A percentile compares a stretch with the other conserved stretches of the same genome.
Conservation (phyloP, 2,888 invertebrate genomes). For the Heterodera filipjevi region DNA sequence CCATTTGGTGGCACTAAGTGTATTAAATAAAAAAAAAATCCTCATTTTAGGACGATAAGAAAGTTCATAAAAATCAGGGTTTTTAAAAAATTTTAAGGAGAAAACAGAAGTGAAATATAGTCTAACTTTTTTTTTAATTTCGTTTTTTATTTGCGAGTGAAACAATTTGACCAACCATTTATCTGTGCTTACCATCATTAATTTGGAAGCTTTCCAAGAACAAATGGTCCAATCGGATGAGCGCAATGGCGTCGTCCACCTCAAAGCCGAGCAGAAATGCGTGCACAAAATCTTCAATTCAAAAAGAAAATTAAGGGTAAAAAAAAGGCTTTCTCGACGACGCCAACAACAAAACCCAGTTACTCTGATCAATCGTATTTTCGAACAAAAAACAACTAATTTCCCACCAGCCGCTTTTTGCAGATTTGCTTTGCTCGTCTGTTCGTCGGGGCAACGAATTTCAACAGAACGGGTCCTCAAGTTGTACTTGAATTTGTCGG, state of each 20-base stretch:
- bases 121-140: no score
- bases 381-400: no score
- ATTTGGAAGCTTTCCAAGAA: slow-evolving; percentile 96
- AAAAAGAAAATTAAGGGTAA: no score
- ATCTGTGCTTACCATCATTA: slow-evolving; percentile 80
- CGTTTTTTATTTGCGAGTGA: not conserved
- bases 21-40: no score
- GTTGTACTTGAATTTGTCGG: slow-evolving; percentile 87
- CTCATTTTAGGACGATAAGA: no score
- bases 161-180: not conserved
- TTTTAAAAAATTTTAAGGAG: no score
- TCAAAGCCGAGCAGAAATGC: slow-evolving; percentile 95
- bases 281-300: slow-evolving; percentile 84
- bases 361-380: no score
- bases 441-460: slow-evolving; percentile 76
- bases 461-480: slow-evolving; percentile 87
- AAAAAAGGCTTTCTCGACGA: no score
- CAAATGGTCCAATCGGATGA: slow-evolving; percentile 90
- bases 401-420: slow-evolving; percentile 81
- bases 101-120: no score
- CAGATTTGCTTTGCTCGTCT: slow-evolving; percentile 76
- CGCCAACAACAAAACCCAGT: no score
- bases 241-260: slow-evolving; percentile 83
- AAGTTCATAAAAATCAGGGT: no score
- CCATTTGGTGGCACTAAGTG: no score